Percentiles rank a stretch among this genome's conserved stretches.
These are phyloP conservation scores for Protobothrops flavoviridis DNA, from an alignment of 2,113 vertebrate genomes.

Conservation along the genomic window DNA sequence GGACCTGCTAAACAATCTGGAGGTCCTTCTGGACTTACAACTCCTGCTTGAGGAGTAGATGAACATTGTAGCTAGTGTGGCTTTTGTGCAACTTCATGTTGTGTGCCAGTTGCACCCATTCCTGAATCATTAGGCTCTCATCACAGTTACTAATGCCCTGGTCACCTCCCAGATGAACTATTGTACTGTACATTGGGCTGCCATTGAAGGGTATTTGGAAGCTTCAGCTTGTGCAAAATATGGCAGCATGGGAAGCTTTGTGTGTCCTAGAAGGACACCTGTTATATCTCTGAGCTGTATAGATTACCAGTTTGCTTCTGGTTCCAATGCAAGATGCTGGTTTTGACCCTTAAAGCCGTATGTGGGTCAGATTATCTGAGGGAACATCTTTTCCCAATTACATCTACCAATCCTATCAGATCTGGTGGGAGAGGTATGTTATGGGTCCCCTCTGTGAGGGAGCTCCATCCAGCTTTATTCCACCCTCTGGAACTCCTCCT, in stretches of 20 bases:
- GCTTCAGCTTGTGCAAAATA: neutral
- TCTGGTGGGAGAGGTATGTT: neutral
- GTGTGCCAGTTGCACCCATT: neutral
- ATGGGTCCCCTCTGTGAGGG: neutral
- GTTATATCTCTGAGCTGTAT: neutral
- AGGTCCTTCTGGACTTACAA: neutral
- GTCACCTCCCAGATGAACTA: neutral
- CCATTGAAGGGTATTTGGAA: neutral
- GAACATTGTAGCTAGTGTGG: neutral
- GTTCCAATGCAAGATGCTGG: neutral
- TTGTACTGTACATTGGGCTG: neutral
- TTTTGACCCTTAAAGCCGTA: neutral
- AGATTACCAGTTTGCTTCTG: neutral
- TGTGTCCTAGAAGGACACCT: neutral
- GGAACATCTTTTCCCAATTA: neutral
- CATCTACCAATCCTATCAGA: neutral
- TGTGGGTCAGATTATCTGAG: neutral
- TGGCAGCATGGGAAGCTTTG: neutral
- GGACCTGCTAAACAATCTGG: neutral
- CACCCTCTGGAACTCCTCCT: neutral
- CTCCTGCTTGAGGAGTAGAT: neutral
- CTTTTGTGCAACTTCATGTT: neutral
- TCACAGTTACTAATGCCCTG: neutral
- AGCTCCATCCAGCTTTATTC: neutral
- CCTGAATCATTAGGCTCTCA: neutral